Percentiles rank a stretch among this genome's conserved stretches.
These are phyloP conservation scores for Leiothrix lutea DNA, from an alignment of 2,113 vertebrate genomes.

Conservation along the genomic window DNA sequence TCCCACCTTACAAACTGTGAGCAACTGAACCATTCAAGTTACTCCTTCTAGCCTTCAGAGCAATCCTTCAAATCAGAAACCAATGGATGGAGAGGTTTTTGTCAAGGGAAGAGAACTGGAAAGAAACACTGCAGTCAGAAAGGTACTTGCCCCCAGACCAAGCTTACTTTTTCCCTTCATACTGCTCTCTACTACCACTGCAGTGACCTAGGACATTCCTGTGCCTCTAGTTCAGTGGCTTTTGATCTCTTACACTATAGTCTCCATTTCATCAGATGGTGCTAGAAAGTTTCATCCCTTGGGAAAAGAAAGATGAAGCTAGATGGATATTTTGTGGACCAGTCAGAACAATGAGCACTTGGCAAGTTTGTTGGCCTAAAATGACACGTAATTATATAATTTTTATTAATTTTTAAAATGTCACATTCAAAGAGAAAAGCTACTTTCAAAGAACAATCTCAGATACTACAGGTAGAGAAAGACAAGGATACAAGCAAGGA, in stretches of 20 bases:
- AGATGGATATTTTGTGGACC: not conserved
- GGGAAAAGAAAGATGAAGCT: not conserved
- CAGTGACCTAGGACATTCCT: not conserved
- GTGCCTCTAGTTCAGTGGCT: not conserved
- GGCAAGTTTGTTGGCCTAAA: not conserved
- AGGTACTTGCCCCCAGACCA: not conserved
- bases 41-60: not conserved
- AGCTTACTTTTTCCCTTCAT: not conserved
- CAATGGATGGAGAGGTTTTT: not conserved
- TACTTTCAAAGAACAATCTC: not conserved
- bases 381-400: not conserved
- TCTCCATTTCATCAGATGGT: not conserved
- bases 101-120: not conserved
- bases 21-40: not conserved
- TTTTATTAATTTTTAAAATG: not conserved
- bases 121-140: not conserved
- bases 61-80: not conserved
- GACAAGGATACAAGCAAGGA: not conserved
- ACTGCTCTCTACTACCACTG: not conserved
- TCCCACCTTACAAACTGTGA: not conserved
- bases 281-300: not conserved
- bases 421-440: not conserved
- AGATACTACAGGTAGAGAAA: not conserved
- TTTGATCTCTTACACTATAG: not conserved
- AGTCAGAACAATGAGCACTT: not conserved